phyloP scores from a whole-genome alignment of 2,797 vertebrate genomes.

The Borostomias antarcticus region DNA sequence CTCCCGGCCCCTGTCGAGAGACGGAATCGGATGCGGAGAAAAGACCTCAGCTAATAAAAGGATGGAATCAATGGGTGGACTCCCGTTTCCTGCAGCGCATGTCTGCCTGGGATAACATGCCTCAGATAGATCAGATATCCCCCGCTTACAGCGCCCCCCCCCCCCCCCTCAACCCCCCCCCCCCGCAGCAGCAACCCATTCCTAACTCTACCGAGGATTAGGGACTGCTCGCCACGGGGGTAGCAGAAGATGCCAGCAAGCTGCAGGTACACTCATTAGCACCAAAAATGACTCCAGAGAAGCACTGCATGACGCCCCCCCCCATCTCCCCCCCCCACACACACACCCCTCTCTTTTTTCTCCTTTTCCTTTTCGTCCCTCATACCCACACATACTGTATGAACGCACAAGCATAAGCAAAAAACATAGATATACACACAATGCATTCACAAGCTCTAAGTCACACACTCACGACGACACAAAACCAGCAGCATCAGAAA shows the following conservation, averaged over 20 bases:
- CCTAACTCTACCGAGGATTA: conserved; percentile 76
- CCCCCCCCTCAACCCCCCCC: conserved; percentile 46
- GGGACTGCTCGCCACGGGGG: conserved; percentile 67
- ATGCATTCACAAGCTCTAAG: conserved; percentile 12
- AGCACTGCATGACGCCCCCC: no score
- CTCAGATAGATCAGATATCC: conserved; percentile 39
- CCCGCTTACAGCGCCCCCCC: conserved; percentile 21
- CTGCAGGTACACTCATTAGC: conserved; percentile 22
- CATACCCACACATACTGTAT: background rate
- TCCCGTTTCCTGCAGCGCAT: conserved; percentile 69
- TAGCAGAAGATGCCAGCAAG: conserved; percentile 48
- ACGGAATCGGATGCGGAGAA: conserved; percentile 20
- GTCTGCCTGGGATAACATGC: conserved; percentile 49
- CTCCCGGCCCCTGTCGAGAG: background rate
- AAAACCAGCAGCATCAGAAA: background rate
- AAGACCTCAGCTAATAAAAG: conserved; percentile 38
- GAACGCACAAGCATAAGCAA: background rate
- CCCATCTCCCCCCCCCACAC: background rate
- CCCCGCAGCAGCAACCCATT: conserved; percentile 55
- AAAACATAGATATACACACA: background rate
- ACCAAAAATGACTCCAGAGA: background rate
- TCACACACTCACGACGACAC: conserved; percentile 4
- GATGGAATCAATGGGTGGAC: conserved; percentile 62
- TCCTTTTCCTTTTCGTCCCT: conserved; percentile 2
- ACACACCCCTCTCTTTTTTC: conserved; percentile 1